Percentiles rank a stretch among this genome's conserved stretches.
These are phyloP conservation scores for Wiebesia pumilae DNA, from an alignment of 1,140 invertebrate genomes.

Conservation along the genomic window DNA sequence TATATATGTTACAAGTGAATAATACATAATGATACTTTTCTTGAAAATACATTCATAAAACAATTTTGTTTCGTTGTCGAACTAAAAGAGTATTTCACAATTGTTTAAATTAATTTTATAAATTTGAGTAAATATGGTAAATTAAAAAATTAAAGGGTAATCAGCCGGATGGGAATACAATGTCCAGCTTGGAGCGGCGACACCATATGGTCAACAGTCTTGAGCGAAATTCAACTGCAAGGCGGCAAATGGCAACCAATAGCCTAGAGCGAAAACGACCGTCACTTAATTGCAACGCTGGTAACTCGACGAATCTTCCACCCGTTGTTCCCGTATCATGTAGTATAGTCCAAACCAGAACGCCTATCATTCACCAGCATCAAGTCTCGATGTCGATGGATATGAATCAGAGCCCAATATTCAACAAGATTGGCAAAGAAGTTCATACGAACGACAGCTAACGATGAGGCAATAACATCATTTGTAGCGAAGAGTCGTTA, in stretches of 20 bases:
- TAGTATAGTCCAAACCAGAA: constrained; percentile 70
- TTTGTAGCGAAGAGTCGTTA: background rate
- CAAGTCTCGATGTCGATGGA: constrained; percentile 60
- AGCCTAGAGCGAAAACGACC: constrained; percentile 72
- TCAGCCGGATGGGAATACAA: constrained; percentile 47
- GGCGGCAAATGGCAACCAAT: constrained; percentile 69
- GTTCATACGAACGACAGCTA: constrained; percentile 70
- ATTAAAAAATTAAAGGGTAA: constrained; percentile 12
- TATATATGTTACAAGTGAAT: too few relatives aligned
- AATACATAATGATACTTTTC: too few relatives aligned
- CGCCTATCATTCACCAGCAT: constrained; percentile 69
- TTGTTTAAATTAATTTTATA: too few relatives aligned
- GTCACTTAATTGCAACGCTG: constrained; percentile 61
- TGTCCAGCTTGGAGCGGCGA: constrained; percentile 69
- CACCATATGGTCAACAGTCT: constrained; percentile 73
- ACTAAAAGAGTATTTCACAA: background rate
- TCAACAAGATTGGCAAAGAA: constrained; percentile 65
- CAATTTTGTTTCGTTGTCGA: background rate
- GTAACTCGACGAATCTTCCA: constrained; percentile 69
- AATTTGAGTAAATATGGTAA: background rate
- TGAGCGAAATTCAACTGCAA: constrained; percentile 70
- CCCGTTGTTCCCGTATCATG: constrained; percentile 71
- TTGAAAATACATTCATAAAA: too few relatives aligned
- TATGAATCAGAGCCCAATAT: constrained; percentile 63
- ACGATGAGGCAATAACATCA: constrained; percentile 60